Evolutionary conservation across 2,113 vertebrate species (phyloP), one percentile per base, ranked within the genome.

Genomic region (Promerops cafer): DNA sequence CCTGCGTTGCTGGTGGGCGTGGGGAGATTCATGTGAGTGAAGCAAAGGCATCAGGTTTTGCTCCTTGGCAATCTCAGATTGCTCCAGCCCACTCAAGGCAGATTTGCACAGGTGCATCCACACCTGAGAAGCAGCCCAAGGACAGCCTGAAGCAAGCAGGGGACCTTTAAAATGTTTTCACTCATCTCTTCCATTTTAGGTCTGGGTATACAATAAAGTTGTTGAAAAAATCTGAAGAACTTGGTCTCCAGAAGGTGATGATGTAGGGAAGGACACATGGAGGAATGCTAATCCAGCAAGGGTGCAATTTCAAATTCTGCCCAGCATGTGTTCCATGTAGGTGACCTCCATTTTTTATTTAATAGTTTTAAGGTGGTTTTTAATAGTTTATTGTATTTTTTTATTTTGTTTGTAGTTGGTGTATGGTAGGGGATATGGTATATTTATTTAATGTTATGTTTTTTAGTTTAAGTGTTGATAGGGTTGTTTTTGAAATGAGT

Each of bases 1-100:
- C 0, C 0, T 4, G 44, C 33, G 30, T 1, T 0, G 39, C 39
- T 63, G 42, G 35, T 22, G 28, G 13, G 21, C 1, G 0, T 37
- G 16, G 11, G 33, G 63, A 83, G 59, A 74, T 21, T 24, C 27
- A 15, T 10, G 20, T 23, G 7, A 75, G 22, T 6, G 1, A 47
- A 79, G 22, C 39, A 76, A 63, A 93, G 24, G 28, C 33, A 40
- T 53, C 18, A 1, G 1, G 9, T 30, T 75, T 39, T 63, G 47
- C 49, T 64, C 14, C 49, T 37, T 6, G 0, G 3, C 63, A 49
- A 54, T 26, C 44, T 21, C 2, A 2, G 14, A 70, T 35, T 33
- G 69, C 27, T 56, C 28, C 44, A 35, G 19, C 42, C 27, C 24
- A 24, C 7, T 6, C 18, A 50, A 39, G 31, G 60, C 30, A 84